phyloP scores from a whole-genome alignment of 2,888 invertebrate species.

The Drosophila anomelani region DNA sequence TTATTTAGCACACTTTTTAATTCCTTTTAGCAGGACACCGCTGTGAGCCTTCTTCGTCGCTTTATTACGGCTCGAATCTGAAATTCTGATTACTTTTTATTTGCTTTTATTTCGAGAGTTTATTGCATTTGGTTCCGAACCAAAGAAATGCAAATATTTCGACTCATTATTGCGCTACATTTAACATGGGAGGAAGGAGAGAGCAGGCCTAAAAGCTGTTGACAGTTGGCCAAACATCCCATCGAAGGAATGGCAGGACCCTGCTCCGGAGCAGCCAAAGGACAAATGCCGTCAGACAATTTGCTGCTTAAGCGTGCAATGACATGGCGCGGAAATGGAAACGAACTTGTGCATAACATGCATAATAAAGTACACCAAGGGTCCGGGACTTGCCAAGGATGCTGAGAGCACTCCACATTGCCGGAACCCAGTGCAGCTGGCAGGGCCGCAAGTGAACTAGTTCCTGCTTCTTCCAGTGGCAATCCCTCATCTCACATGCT shows the following conservation, averaged over 20 bases:
- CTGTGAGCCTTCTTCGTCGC: slow-evolving; percentile 33
- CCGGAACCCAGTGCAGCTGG: slow-evolving; percentile 18
- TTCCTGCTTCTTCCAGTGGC: slow-evolving; percentile 7
- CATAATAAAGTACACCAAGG: slow-evolving; percentile 28
- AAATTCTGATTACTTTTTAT: slow-evolving; percentile 80
- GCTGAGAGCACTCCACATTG: slow-evolving; percentile 14
- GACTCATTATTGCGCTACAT: slow-evolving; percentile 78
- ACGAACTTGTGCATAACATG: slow-evolving; percentile 40
- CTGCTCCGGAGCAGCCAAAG: slow-evolving; percentile 9
- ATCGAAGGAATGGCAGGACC: not conserved
- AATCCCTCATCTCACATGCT: slow-evolving; percentile 28
- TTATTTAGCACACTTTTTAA: slow-evolving; percentile 82
- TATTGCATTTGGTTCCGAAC: slow-evolving; percentile 69
- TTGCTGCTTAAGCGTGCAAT: slow-evolving; percentile 51
- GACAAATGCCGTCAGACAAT: slow-evolving; percentile 43
- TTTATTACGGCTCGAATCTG: slow-evolving; percentile 68
- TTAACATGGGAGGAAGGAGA: slow-evolving; percentile 34
- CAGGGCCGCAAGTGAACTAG: slow-evolving; percentile 15
- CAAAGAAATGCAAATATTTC: slow-evolving; percentile 72
- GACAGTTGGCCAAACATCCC: slow-evolving; percentile 44
- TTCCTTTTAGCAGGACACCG: slow-evolving; percentile 60
- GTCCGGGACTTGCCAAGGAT: slow-evolving; percentile 16
- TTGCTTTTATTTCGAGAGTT: slow-evolving; percentile 67
- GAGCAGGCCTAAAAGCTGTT: slow-evolving; percentile 67
- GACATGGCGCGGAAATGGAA: slow-evolving; percentile 36